Conservation (phyloP, 2,113 vertebrate genomes). For the Siniperca chuatsi region DNA sequence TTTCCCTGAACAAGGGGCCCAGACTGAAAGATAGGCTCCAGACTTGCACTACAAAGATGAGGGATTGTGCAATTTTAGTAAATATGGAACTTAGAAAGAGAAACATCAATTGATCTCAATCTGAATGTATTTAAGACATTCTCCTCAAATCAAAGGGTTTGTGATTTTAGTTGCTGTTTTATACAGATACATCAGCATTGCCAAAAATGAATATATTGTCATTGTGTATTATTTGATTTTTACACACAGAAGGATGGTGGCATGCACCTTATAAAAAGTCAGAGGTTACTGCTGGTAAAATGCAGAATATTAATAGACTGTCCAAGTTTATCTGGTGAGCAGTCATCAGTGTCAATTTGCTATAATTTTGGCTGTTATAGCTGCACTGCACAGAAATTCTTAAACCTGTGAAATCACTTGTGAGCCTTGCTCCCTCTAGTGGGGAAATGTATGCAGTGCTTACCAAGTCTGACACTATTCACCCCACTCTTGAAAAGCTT, state of each 20-base stretch:
- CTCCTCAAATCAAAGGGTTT: not conserved
- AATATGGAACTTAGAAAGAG: not conserved
- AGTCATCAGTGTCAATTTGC: not conserved
- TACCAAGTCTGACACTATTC: not conserved
- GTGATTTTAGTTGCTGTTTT: not conserved
- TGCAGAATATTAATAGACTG: not conserved
- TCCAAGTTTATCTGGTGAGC: not conserved
- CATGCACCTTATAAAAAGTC: not conserved
- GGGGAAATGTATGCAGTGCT: slow-evolving; percentile 30
- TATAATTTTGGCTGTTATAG: not conserved
- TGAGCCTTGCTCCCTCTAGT: slow-evolving; percentile 50
- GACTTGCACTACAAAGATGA: not conserved
- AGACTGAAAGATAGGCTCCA: not conserved
- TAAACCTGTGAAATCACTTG: not conserved
- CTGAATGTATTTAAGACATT: not conserved
- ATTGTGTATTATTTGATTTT: not conserved
- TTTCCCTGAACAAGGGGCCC: not conserved
- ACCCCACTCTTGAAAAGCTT: not conserved
- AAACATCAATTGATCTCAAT: not conserved
- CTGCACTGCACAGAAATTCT: not conserved
- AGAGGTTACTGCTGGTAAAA: not conserved
- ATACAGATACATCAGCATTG: too few relatives aligned
- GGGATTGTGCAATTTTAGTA: not conserved
- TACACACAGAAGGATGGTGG: not conserved
- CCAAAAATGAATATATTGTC: not conserved